Conservation (phyloP, 2,113 vertebrate genomes). For the Percopsis transmontana region DNA sequence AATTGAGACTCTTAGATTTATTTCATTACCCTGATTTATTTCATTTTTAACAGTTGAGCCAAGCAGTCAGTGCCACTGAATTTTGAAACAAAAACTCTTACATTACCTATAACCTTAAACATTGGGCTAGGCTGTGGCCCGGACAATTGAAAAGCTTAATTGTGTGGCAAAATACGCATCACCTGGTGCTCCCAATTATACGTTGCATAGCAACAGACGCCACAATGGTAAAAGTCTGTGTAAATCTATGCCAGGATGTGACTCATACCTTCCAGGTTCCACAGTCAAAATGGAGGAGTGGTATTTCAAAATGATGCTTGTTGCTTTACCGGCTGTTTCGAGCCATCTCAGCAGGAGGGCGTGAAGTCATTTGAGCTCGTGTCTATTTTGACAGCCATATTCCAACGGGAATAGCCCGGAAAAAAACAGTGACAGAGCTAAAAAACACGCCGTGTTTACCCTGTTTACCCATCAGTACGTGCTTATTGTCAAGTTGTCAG, state of each 20-base stretch:
- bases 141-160: not conserved
- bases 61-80: not conserved
- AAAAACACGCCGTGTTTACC: not conserved
- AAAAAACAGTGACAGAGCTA: no score
- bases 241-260: not conserved
- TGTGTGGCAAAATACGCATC: not conserved
- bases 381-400: not conserved
- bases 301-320: no score
- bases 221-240: not conserved
- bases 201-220: not conserved
- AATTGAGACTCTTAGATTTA: not conserved
- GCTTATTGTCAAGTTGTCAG: constrained; percentile 1
- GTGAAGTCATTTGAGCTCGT: not conserved
- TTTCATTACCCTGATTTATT: not conserved
- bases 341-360: no score
- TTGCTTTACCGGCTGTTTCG: no score
- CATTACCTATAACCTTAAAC: not conserved
- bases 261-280: not conserved
- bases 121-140: not conserved
- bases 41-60: not conserved
- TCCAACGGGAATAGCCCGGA: not conserved
- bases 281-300: no score
- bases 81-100: not conserved
- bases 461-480: not conserved
- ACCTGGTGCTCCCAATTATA: not conserved